Conservation (phyloP, 2,797 vertebrate genomes). For the Rhabdomys pumilio region DNA sequence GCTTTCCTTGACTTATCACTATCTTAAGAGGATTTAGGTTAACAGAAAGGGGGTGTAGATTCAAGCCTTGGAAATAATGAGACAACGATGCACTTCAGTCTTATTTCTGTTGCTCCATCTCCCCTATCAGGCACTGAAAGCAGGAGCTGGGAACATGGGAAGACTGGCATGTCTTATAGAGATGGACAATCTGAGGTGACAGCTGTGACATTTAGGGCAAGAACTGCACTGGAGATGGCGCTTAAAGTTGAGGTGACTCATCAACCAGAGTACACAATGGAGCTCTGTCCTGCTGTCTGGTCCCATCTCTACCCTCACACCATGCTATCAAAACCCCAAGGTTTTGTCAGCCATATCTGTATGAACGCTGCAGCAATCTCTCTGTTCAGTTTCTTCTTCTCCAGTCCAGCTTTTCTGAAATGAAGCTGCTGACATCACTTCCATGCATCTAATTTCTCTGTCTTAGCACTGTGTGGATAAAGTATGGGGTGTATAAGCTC, state of each 20-base stretch:
- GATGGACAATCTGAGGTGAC: background rate
- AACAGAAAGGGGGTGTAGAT: background rate
- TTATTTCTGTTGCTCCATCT: background rate
- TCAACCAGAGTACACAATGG: background rate
- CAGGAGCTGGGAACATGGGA: background rate
- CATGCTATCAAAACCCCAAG: background rate
- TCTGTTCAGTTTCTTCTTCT: background rate
- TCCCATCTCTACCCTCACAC: background rate
- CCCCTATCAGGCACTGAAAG: background rate
- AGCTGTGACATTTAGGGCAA: slow-evolving; percentile 42
- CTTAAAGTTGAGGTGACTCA: background rate
- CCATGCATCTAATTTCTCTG: background rate
- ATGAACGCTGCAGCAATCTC: background rate
- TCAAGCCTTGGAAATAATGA: background rate
- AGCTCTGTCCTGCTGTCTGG: background rate
- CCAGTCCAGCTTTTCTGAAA: slow-evolving; percentile 5
- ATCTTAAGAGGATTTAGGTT: background rate
- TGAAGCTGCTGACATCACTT: background rate
- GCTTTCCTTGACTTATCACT: background rate
- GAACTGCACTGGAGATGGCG: background rate
- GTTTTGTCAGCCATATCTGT: background rate
- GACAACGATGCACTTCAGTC: background rate
- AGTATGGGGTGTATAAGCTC: background rate
- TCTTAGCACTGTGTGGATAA: background rate
- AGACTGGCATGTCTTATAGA: background rate